Base-by-base conservation (phyloP, 2,888 invertebrate species). In the Embidobia sp. region DNA sequence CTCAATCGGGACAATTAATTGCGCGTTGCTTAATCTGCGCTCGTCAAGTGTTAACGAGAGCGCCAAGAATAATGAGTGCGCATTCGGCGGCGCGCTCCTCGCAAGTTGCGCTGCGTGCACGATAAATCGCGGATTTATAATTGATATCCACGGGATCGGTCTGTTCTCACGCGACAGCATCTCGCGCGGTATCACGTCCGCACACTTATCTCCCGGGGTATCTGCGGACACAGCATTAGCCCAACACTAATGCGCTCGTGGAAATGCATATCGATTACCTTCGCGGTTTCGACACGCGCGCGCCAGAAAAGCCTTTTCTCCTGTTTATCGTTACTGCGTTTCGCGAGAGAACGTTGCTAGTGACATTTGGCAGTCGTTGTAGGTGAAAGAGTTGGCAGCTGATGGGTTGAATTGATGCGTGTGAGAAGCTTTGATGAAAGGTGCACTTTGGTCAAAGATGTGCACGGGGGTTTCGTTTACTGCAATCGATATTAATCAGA, bases 121-220 rank as follows among this genome's bases (percentile, higher is more conserved):
- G 69, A 69, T 61, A 70, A 70, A 70, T 61, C 42, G 26, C 2
- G 16, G 70, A 70, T 70, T 70, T 59, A 70, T 70, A 40, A 61
- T 70, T 61, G 70, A 61, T 70, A 61, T 61, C 26, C 59, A 27
- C 42, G 70, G 37, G 33, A 15, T 70, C 18, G n/a, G 69, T 49
- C 8, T 26, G 61, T 72, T 72, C 72, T 63, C 72, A 63, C 72
- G 72, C 72, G 72, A 72, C 61, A 19, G 61, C 63, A 64, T 73
- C 72, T 63, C 44, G 22, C 61, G 37, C 53, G 53, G 46, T 70
- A 63, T 55, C 72, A 19, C 55, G 61, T 61, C 46, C 55, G 40
- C 37, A 31, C 16, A 29, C 48, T 57, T 70, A 70, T 70, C 61
- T 51, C 18, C 44, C 59, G 10, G 51, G 27, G 59, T 70, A 70